These are phyloP conservation scores for Atta cephalotes DNA, from an alignment of 1,140 invertebrate species.

Conservation along the genomic window DNA sequence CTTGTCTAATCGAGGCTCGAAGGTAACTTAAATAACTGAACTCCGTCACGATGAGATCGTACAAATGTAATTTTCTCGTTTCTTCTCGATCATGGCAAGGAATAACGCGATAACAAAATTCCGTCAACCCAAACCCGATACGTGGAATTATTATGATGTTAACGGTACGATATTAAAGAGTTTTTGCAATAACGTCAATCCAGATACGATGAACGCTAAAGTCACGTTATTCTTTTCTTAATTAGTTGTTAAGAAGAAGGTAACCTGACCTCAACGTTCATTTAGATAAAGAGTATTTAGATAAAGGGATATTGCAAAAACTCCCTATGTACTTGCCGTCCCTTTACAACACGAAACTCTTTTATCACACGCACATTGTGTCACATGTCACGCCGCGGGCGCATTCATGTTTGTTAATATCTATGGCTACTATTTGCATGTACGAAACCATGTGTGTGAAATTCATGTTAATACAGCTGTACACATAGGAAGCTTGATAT, in stretches of 20 bases:
- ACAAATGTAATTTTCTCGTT: conserved; percentile 39
- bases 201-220: too few species aligned
- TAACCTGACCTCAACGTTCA: too few species aligned
- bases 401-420: conserved; percentile 53
- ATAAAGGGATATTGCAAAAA: too few species aligned
- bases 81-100: not conserved
- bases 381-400: conserved; percentile 46
- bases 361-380: conserved; percentile 50
- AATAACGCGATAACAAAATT: conserved; percentile 57
- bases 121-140: not conserved
- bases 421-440: conserved; percentile 22
- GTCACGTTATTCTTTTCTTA: too few species aligned
- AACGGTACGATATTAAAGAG: conserved; percentile 34
- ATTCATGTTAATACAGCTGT: conserved; percentile 20
- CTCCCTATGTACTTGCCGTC: not conserved
- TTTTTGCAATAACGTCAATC: too few species aligned
- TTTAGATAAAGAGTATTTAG: too few species aligned
- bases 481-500: conserved; percentile 20
- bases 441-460: conserved; percentile 15
- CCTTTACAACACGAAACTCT: conserved; percentile 58
- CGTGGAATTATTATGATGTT: conserved; percentile 59
- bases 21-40: not conserved
- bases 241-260: too few species aligned
- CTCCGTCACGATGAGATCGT: not conserved
- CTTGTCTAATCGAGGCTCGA: too few species aligned